These are phyloP conservation scores for Itoplectis maculator DNA, from an alignment of 2,888 invertebrate genomes.

Conservation along the genomic window DNA sequence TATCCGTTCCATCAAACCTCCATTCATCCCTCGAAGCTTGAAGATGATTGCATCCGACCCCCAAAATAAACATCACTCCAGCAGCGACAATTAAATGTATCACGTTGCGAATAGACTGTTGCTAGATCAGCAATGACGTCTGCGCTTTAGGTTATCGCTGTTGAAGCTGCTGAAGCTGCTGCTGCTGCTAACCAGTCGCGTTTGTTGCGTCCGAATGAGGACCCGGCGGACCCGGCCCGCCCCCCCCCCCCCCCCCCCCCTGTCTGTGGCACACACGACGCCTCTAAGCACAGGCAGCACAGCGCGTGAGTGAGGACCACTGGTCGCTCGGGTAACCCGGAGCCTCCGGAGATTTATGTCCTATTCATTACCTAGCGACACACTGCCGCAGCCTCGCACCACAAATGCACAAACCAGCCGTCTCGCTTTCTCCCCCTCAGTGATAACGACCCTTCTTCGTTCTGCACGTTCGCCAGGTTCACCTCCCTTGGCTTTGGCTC, in stretches of 20 bases:
- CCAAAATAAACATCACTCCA: too few species aligned
- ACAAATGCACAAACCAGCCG: conserved; percentile 73
- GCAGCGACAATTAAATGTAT: too few species aligned
- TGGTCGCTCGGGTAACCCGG: conserved; percentile 63
- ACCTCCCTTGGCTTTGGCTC: conserved; percentile 13
- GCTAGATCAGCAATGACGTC: background rate
- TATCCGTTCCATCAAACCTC: too few species aligned
- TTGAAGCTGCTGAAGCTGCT: background rate
- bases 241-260: too few species aligned
- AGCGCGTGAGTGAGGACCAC: conserved; percentile 66
- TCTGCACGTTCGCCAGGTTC: conserved; percentile 31
- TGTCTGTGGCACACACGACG: conserved; percentile 24
- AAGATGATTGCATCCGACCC: too few species aligned
- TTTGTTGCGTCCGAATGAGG: conserved; percentile 19
- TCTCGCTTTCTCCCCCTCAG: conserved; percentile 12
- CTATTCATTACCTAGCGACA: conserved; percentile 79
- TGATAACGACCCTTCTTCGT: conserved; percentile 8
- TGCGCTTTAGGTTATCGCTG: background rate
- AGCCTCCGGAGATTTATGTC: conserved; percentile 81
- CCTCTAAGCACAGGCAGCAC: conserved; percentile 22
- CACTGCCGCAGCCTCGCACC: conserved; percentile 67
- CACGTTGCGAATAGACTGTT: background rate
- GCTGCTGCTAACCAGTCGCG: conserved; percentile 23
- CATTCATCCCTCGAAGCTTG: too few species aligned
- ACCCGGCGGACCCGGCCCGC: conserved; percentile 49